These are phyloP conservation scores for Ametastegia equiseti DNA, from an alignment of 2,888 invertebrate genomes.

Conservation along the genomic window DNA sequence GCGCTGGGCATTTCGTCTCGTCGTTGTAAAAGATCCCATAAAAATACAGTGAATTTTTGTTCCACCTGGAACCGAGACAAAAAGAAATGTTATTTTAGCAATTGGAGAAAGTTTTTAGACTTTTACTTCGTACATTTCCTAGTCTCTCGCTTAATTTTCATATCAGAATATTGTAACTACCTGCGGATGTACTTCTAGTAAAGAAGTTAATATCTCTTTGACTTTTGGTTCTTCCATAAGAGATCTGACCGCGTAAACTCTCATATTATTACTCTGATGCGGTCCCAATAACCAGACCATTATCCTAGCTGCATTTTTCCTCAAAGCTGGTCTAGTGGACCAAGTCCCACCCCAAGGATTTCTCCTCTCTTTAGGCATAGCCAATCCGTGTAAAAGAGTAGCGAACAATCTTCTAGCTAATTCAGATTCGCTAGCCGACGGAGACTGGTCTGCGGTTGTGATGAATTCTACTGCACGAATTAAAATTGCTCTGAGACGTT, in stretches of 20 bases:
- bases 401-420: conserved; percentile 78
- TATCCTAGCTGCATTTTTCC: conserved; percentile 75
- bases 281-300: conserved; percentile 77
- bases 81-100: not conserved
- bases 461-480: conserved; percentile 78
- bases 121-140: too few species aligned
- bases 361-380: conserved; percentile 67
- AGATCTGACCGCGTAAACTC: conserved; percentile 75
- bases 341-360: conserved; percentile 71
- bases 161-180: too few species aligned
- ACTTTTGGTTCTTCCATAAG: conserved; percentile 75
- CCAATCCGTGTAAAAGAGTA: conserved; percentile 76
- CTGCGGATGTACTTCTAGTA: conserved; percentile 75
- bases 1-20: conserved; percentile 72
- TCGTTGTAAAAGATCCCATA: conserved; percentile 75
- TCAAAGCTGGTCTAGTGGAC: conserved; percentile 71
- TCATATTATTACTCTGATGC: conserved; percentile 73
- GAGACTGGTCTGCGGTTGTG: conserved; percentile 67
- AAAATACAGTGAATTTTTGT: conserved; percentile 75
- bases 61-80: conserved; percentile 67
- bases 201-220: conserved; percentile 73
- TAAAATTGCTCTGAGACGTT: conserved; percentile 78
- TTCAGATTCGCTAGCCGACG: conserved; percentile 70
- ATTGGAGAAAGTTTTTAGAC: too few species aligned
- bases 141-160: too few species aligned